Conservation (phyloP, 2,888 invertebrate genomes). For the Schizotus pectinicornis region DNA sequence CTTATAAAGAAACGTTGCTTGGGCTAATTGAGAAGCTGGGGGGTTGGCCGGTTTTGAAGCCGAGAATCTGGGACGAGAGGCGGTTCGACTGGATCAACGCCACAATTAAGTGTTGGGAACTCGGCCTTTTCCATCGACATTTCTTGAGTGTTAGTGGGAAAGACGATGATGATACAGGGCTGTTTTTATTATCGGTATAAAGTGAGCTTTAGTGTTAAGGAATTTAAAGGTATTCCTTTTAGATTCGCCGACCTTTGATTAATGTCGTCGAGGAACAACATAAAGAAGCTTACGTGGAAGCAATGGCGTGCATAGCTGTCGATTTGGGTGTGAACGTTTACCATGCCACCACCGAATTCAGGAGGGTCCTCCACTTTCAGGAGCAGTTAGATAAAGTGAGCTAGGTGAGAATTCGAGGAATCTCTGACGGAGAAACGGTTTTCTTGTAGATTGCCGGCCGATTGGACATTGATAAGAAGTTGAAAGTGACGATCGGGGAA, state of each 20-base stretch:
- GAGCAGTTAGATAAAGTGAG: constrained; percentile 38
- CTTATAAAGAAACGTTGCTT: constrained; percentile 32
- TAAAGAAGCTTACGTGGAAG: constrained; percentile 33
- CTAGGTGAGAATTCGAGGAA: constrained; percentile 2
- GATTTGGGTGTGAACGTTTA: constrained; percentile 36
- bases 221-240: neutral
- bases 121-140: constrained; percentile 40
- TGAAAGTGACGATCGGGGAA: constrained; percentile 31
- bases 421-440: neutral
- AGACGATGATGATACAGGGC: constrained; percentile 8
- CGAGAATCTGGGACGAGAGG: constrained; percentile 36
- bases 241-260: neutral
- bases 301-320: constrained; percentile 41
- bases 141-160: constrained; percentile 30
- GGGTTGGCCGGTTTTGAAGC: constrained; percentile 48
- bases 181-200: constrained; percentile 28
- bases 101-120: constrained; percentile 39
- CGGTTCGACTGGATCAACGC: constrained; percentile 44
- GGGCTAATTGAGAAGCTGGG: constrained; percentile 40
- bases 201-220: neutral
- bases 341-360: constrained; percentile 34
- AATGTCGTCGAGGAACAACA: neutral
- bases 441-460: constrained; percentile 23
- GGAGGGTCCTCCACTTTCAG: constrained; percentile 39
- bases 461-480: neutral